Percentiles rank a stretch among this genome's conserved stretches.
These are phyloP conservation scores for Numenius phaeopus DNA, from an alignment of 2,797 vertebrate genomes.

Conservation along the genomic window DNA sequence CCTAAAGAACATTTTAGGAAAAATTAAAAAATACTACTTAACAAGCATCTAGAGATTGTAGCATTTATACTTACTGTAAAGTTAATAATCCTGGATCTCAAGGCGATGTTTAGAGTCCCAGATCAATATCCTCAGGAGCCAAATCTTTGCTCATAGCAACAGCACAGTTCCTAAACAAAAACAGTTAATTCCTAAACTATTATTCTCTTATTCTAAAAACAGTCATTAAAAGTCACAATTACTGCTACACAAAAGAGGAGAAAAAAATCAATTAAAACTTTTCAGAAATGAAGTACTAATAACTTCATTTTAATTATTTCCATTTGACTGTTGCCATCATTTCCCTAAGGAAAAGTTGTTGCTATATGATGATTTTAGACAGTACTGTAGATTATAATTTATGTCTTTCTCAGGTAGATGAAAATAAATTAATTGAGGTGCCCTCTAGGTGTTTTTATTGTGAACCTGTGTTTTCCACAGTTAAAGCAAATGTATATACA, in stretches of 20 bases:
- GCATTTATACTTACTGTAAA: neutral
- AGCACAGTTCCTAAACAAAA: neutral
- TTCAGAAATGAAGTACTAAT: neutral
- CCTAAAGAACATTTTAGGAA: neutral
- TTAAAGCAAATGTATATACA: neutral
- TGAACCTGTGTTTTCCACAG: neutral
- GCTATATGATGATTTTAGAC: neutral
- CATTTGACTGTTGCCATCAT: neutral
- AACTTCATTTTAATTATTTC: neutral
- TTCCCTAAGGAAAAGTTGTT: neutral
- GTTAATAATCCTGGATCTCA: neutral
- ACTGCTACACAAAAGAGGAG: neutral
- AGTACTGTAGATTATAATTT: neutral
- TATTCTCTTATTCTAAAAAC: neutral
- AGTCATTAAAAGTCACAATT: neutral
- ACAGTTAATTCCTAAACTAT: neutral
- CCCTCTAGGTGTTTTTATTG: neutral
- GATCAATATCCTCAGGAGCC: neutral
- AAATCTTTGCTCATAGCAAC: neutral
- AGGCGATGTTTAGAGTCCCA: neutral
- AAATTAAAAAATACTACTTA: neutral
- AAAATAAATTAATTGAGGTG: neutral
- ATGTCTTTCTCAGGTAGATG: neutral
- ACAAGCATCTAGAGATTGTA: neutral
- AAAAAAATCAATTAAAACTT: neutral